These are phyloP conservation scores for Dasysyrphus tricinctus DNA, from an alignment of 2,888 invertebrate genomes.

Conservation along the genomic window DNA sequence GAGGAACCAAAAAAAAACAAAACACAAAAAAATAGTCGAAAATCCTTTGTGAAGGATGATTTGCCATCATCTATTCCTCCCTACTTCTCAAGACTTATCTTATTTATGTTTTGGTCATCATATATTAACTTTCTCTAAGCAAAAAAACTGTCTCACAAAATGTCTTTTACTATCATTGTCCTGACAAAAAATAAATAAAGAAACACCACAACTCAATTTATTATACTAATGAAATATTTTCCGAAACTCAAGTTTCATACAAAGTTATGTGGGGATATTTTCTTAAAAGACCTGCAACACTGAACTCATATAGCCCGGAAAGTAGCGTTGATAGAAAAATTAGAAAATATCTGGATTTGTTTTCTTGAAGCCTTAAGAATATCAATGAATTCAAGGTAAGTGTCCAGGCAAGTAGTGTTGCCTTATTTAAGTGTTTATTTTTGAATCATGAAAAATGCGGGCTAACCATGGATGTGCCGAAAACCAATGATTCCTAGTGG, in stretches of 20 bases:
- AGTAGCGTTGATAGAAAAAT: not conserved
- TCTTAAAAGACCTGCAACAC: slow-evolving; percentile 37
- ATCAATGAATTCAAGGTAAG: too few relatives aligned
- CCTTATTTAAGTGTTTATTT: too few relatives aligned
- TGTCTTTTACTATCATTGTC: slow-evolving; percentile 29
- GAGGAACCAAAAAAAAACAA: not conserved
- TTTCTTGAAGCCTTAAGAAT: too few relatives aligned
- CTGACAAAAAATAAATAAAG: slow-evolving; percentile 14
- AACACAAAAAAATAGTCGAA: not conserved
- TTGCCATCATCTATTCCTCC: slow-evolving; percentile 13
- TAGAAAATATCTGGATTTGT: too few relatives aligned
- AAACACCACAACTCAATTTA: slow-evolving; percentile 61
- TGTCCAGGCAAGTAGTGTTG: too few relatives aligned
- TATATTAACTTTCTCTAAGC: slow-evolving; percentile 1
- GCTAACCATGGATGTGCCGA: too few relatives aligned
- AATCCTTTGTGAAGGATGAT: slow-evolving; percentile 14
- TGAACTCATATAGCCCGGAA: not conserved
- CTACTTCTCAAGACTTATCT: slow-evolving; percentile 21
- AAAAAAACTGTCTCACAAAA: slow-evolving; percentile 10
- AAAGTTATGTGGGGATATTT: slow-evolving; percentile 50
- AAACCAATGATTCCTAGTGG: too few relatives aligned
- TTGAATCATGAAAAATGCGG: too few relatives aligned
- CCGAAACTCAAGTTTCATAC: slow-evolving; percentile 45
- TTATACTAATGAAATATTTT: slow-evolving; percentile 59
- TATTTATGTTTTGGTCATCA: slow-evolving; percentile 21